Percentiles rank a stretch among this genome's conserved stretches.
phyloP scores from a whole-genome alignment of 2,113 vertebrate genomes.

The Cyanoramphus novaezelandiae region DNA sequence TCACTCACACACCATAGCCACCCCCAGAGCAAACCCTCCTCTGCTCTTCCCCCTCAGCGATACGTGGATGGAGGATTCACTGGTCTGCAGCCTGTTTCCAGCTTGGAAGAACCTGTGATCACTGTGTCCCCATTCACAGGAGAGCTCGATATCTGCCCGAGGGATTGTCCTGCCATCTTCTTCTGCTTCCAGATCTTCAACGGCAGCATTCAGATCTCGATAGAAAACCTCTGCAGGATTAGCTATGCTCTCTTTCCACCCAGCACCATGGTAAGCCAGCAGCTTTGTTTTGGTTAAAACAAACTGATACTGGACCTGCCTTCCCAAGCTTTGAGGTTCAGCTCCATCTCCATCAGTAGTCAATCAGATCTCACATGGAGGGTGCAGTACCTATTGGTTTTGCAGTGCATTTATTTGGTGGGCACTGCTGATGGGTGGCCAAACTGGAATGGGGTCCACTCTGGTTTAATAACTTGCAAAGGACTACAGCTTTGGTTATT shows the following conservation, averaged over 20 bases:
- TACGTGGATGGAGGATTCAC: conserved; percentile 90
- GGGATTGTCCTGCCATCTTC: conserved; percentile 73
- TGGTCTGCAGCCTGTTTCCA: conserved; percentile 79
- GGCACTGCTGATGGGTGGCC: neutral
- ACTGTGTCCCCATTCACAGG: conserved; percentile 89
- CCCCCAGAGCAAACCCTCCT: neutral
- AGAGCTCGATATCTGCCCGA: conserved; percentile 87
- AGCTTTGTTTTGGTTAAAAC: neutral
- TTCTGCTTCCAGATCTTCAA: conserved; percentile 80
- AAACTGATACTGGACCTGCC: neutral
- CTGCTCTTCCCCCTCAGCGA: conserved; percentile 65
- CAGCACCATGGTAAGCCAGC: conserved; percentile 73
- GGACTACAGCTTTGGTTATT: neutral
- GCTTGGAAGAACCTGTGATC: conserved; percentile 71
- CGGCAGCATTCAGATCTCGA: conserved; percentile 77
- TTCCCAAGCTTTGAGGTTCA: neutral
- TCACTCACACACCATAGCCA: neutral
- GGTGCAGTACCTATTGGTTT: neutral
- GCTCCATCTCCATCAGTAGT: neutral
- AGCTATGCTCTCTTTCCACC: conserved; percentile 81
- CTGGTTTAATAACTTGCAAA: neutral
- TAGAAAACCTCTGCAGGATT: conserved; percentile 81
- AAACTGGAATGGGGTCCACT: neutral
- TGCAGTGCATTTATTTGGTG: neutral
- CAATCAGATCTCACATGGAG: neutral